These are phyloP conservation scores for Sepioteuthis lessoniana DNA, from an alignment of 2,888 invertebrate species.

Conservation along the genomic window DNA sequence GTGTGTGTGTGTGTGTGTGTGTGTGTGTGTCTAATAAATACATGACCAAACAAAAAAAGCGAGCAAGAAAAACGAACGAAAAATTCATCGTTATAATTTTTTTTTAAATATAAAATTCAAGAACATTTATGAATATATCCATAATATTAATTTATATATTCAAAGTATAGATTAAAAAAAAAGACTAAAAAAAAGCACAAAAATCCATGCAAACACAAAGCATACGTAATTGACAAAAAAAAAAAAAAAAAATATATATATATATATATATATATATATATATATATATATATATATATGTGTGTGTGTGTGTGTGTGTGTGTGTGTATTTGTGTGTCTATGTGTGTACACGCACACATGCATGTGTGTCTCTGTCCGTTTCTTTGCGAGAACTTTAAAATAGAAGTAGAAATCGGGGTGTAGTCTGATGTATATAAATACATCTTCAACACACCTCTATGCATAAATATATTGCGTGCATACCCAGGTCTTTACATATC, in stretches of 20 bases:
- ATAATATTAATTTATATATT: background rate
- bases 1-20: no score
- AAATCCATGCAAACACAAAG: background rate
- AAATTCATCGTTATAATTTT: no score
- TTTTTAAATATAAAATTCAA: background rate
- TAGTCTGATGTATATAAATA: background rate
- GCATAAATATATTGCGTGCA: background rate
- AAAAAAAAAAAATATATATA: no score
- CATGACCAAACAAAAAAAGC: background rate
- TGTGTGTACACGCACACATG: no score
- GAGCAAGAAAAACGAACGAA: background rate
- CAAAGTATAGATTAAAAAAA: background rate
- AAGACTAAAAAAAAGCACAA: background rate
- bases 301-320: no score
- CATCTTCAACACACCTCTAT: background rate
- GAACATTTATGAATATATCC: background rate
- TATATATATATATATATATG: no score
- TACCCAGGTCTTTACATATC: background rate
- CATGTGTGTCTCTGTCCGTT: background rate
- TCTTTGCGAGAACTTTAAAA: background rate
- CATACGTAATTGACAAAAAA: no score
- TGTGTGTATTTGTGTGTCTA: no score
- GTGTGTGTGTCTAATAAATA: no score
- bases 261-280: no score
- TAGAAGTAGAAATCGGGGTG: background rate